Percentiles rank a stretch among this genome's conserved stretches.
Conservation (phyloP, 2,797 vertebrate species). For the Phataginus tricuspis region DNA sequence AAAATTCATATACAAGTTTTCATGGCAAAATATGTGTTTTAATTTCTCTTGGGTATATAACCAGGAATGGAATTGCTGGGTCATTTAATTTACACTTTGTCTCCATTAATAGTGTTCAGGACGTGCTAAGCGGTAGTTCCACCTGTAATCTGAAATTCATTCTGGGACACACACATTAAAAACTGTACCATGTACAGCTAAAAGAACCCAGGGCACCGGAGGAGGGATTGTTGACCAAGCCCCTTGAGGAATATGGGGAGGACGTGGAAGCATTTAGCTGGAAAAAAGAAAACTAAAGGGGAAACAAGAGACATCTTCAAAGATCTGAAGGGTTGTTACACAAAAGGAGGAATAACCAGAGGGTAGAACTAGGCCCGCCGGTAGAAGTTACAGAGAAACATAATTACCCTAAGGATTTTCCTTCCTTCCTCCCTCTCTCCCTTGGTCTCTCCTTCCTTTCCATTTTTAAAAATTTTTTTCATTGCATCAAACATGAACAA, state of each 20-base stretch:
- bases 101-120: neutral
- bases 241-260: neutral
- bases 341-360: neutral
- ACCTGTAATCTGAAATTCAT: neutral
- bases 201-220: neutral
- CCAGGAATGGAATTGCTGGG: neutral
- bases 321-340: neutral
- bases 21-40: neutral
- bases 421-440: neutral
- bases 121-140: neutral
- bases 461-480: neutral
- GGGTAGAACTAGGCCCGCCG: neutral
- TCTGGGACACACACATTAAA: neutral
- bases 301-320: neutral
- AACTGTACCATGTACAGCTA: neutral
- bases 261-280: neutral
- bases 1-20: neutral
- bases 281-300: neutral
- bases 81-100: neutral
- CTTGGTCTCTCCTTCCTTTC: neutral
- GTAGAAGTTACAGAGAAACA: neutral
- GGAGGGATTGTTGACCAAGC: neutral
- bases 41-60: neutral
- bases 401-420: neutral
- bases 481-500: neutral